Conservation (phyloP, 2,888 invertebrate species). For the Buathra laborator region DNA sequence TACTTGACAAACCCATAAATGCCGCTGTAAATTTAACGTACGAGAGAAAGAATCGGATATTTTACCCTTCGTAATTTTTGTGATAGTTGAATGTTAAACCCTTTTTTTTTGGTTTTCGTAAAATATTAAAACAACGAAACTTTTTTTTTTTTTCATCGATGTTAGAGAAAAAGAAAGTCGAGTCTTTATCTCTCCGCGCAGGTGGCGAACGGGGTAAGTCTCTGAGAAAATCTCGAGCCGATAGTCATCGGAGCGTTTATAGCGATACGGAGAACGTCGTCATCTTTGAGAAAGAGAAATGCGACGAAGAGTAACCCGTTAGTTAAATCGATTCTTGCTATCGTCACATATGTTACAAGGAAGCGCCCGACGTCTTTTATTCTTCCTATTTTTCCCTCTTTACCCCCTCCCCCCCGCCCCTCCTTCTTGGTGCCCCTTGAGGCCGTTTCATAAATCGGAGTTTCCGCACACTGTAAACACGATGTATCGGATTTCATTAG, state of each 20-base stretch:
- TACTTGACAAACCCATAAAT: conserved; percentile 68
- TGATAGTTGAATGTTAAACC: background rate
- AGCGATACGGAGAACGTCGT: conserved; percentile 58
- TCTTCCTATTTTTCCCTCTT: background rate
- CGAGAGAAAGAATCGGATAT: background rate
- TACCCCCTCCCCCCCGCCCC: too few relatives aligned
- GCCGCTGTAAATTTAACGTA: conserved; percentile 72
- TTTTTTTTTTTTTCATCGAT: background rate
- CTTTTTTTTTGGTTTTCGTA: background rate
- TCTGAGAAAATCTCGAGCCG: conserved; percentile 50
- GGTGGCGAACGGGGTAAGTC: conserved; percentile 37
- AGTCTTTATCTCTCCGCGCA: conserved; percentile 32
- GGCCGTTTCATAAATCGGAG: conserved; percentile 13
- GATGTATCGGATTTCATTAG: conserved; percentile 20
- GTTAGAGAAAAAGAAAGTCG: background rate
- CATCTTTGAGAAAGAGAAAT: background rate
- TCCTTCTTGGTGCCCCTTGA: background rate
- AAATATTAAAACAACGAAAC: too few relatives aligned
- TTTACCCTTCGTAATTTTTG: background rate
- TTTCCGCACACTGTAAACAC: background rate
- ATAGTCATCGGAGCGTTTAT: conserved; percentile 65
- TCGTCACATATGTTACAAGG: conserved; percentile 15
- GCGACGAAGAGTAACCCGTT: conserved; percentile 1
- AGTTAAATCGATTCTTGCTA: conserved; percentile 58
- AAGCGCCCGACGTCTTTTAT: background rate